Percentiles rank a stretch among this genome's conserved stretches.
Evolutionary conservation across 2,113 vertebrate species (phyloP).

Genomic region (Rhynchopsitta pachyrhyncha): DNA sequence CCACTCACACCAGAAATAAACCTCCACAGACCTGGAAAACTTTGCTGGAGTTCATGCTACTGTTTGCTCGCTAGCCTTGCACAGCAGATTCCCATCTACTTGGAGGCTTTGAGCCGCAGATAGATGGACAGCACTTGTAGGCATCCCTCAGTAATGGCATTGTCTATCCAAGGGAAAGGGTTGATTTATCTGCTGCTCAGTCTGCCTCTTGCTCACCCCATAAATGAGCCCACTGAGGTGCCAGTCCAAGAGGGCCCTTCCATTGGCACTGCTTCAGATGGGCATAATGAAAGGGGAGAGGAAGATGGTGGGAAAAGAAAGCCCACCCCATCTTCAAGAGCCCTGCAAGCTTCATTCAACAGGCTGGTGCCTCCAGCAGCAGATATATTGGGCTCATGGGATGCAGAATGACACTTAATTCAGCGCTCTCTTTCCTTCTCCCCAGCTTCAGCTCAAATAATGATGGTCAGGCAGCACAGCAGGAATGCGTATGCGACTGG

Average conservation of each 20-base stretch:
- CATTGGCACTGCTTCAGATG: background rate
- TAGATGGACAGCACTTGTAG: background rate
- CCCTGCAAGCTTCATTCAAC: background rate
- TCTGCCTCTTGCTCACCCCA: background rate
- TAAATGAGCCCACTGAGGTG: background rate
- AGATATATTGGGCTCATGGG: fast-evolving
- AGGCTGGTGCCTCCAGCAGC: background rate
- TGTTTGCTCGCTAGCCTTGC: fast-evolving
- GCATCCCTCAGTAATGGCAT: fast-evolving
- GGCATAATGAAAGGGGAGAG: background rate
- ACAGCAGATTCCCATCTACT: fast-evolving
- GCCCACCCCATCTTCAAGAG: background rate
- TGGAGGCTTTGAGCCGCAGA: background rate
- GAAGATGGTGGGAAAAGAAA: background rate
- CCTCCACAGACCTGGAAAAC: background rate
- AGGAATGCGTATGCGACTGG: fast-evolving
- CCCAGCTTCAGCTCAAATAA: background rate
- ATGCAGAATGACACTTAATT: background rate
- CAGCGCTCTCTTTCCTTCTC: background rate
- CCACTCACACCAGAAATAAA: background rate
- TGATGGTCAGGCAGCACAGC: fast-evolving
- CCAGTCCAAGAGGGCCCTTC: background rate
- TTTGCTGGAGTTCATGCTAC: background rate
- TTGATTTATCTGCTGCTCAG: background rate
- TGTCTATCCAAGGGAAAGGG: background rate